phyloP scores from a whole-genome alignment of 2,888 invertebrate species.

The Lucinisca nassula region DNA sequence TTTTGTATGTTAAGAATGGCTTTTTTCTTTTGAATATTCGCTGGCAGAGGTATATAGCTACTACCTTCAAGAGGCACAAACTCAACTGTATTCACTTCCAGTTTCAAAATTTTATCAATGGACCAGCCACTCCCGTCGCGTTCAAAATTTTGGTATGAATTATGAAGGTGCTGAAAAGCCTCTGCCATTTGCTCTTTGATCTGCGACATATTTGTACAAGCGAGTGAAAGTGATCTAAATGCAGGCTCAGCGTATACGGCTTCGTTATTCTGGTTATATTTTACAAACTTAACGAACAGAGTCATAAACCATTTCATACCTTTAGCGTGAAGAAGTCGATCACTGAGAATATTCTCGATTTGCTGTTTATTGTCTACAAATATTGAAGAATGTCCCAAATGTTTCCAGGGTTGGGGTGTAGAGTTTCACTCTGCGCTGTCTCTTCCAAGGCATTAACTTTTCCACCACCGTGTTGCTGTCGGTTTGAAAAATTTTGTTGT shows the following conservation, averaged over 20 bases:
- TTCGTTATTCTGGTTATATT: background rate
- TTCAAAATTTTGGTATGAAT: background rate
- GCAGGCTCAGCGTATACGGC: background rate
- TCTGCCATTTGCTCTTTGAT: background rate
- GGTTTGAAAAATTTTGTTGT: slow-evolving; percentile 3
- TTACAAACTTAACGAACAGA: background rate
- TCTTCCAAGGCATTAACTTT: slow-evolving; percentile 15
- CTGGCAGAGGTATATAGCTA: background rate
- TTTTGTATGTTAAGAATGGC: background rate
- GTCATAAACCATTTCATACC: background rate
- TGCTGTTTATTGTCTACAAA: background rate
- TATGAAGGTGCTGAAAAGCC: background rate
- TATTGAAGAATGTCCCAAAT: background rate
- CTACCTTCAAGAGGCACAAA: background rate
- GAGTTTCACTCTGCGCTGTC: background rate
- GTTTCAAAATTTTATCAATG: background rate
- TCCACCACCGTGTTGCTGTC: slow-evolving; percentile 4
- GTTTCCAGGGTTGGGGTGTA: slow-evolving; percentile 9
- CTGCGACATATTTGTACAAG: background rate
- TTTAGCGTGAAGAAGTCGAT: background rate
- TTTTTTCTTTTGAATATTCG: background rate
- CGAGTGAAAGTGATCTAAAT: background rate
- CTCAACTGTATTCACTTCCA: background rate
- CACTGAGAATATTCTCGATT: background rate
- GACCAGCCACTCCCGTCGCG: background rate